Conservation (phyloP, 2,113 vertebrate genomes). For the Xyrauchen texanus region DNA sequence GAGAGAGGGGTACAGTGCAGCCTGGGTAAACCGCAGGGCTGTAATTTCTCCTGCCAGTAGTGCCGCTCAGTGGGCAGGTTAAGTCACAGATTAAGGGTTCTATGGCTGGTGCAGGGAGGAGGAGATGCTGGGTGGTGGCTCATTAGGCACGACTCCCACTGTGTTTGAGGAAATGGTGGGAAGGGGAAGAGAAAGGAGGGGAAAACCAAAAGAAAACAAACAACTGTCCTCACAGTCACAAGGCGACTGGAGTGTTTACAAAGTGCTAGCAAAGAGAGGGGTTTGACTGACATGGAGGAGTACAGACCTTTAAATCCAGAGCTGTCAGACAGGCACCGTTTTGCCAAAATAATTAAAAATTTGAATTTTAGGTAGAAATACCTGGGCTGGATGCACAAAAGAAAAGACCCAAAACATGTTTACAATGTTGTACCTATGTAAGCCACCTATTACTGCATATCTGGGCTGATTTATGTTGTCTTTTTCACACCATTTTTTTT, state of each 20-base stretch:
- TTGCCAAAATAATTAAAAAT: background rate
- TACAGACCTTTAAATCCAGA: background rate
- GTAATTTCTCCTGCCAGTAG: constrained; percentile 58
- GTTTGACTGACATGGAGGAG: constrained; percentile 19
- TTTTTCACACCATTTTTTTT: too few species aligned
- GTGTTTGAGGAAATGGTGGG: constrained; percentile 36
- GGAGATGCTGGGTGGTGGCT: constrained; percentile 51
- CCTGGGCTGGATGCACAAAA: too few species aligned
- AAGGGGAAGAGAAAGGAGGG: constrained; percentile 13
- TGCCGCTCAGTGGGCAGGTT: constrained; percentile 56
- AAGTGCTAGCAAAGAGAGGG: constrained; percentile 22
- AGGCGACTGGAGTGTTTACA: constrained; percentile 23
- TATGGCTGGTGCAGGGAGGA: constrained; percentile 50
- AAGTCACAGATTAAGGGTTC: constrained; percentile 65
- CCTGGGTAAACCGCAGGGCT: constrained; percentile 52
- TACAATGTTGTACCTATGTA: too few species aligned
- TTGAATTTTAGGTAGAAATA: too few species aligned
- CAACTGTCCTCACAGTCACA: constrained; percentile 24
- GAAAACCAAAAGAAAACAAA: constrained; percentile 46
- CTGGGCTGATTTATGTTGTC: too few species aligned
- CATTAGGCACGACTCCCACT: constrained; percentile 58
- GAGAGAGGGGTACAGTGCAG: constrained; percentile 52
- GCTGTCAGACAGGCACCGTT: constrained; percentile 2
- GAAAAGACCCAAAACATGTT: too few species aligned
- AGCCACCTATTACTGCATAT: too few species aligned